Evolutionary conservation across 2,113 vertebrate species (phyloP).

Genomic region (Mustela nigripes): DNA sequence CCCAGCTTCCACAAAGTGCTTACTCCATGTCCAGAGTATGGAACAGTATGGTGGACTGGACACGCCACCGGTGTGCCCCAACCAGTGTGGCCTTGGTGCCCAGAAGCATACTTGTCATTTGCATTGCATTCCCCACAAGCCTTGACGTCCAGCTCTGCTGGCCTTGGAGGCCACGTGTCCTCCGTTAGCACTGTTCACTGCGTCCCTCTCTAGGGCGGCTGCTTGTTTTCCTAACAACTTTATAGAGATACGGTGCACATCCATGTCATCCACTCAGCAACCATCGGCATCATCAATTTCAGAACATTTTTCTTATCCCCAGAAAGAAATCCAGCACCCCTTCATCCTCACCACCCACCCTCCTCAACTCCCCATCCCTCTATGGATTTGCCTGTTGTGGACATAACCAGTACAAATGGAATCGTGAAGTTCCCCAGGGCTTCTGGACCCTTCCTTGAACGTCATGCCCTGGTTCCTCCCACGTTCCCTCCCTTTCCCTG

Average conservation of each 20-base stretch:
- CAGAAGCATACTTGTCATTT: too few species aligned
- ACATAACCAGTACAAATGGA: neutral
- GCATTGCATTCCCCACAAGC: neutral
- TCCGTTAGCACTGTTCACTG: neutral
- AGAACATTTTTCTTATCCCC: neutral
- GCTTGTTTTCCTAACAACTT: neutral
- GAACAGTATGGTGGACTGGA: neutral
- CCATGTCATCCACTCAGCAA: neutral
- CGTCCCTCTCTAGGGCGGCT: neutral
- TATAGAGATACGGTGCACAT: neutral
- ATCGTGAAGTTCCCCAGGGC: neutral
- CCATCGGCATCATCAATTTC: neutral
- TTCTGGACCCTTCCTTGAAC: neutral
- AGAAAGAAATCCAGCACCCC: neutral
- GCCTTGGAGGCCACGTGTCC: neutral
- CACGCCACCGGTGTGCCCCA: neutral
- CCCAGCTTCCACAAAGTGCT: neutral
- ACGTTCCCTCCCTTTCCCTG: fast-evolving
- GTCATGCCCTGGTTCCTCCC: neutral
- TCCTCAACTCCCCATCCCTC: neutral
- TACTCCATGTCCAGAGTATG: neutral
- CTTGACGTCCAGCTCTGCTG: neutral
- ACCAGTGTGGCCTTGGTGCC: neutral
- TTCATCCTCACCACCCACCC: neutral
- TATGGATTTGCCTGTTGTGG: neutral